A percentile compares a stretch with the other conserved stretches of the same genome.
These are phyloP conservation scores for Tipula unca DNA, from an alignment of 2,888 invertebrate species.

Conservation along the genomic window DNA sequence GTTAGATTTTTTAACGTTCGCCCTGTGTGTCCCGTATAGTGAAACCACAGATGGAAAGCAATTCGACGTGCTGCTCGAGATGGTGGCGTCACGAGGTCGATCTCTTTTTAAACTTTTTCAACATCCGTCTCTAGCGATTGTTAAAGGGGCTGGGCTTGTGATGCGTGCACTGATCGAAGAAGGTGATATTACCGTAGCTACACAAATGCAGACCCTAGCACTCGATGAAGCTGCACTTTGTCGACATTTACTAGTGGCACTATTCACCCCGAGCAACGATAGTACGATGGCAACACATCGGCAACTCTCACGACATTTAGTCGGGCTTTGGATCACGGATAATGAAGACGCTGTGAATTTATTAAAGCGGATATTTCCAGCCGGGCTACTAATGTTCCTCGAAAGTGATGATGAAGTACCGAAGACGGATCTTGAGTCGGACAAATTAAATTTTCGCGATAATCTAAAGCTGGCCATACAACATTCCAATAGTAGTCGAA, in stretches of 20 bases:
- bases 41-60: slow-evolving; percentile 97
- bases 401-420: slow-evolving; percentile 83
- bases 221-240: slow-evolving; percentile 94
- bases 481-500: slow-evolving; percentile 56
- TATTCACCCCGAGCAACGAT: slow-evolving; percentile 79
- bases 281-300: slow-evolving; percentile 72
- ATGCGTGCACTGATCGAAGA: slow-evolving; percentile 98
- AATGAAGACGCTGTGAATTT: slow-evolving; percentile 85
- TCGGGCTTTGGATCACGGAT: slow-evolving; percentile 93
- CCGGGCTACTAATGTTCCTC: slow-evolving; percentile 80
- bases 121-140: slow-evolving; percentile 95
- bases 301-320: slow-evolving; percentile 87
- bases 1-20: slow-evolving; percentile 96
- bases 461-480: slow-evolving; percentile 91
- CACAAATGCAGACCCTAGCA: slow-evolving; percentile 91
- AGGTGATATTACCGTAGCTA: slow-evolving; percentile 83
- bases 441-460: slow-evolving; percentile 72
- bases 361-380: slow-evolving; percentile 80
- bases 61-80: slow-evolving; percentile 84
- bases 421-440: slow-evolving; percentile 58
- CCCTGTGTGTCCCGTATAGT: slow-evolving; percentile 96
- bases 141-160: slow-evolving; percentile 95
- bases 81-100: slow-evolving; percentile 88
- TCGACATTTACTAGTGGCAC: slow-evolving; percentile 80
- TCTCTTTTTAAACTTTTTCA: slow-evolving; percentile 87